Base-by-base conservation (phyloP, 2,797 vertebrate genomes). In the Oreortyx pictus region DNA sequence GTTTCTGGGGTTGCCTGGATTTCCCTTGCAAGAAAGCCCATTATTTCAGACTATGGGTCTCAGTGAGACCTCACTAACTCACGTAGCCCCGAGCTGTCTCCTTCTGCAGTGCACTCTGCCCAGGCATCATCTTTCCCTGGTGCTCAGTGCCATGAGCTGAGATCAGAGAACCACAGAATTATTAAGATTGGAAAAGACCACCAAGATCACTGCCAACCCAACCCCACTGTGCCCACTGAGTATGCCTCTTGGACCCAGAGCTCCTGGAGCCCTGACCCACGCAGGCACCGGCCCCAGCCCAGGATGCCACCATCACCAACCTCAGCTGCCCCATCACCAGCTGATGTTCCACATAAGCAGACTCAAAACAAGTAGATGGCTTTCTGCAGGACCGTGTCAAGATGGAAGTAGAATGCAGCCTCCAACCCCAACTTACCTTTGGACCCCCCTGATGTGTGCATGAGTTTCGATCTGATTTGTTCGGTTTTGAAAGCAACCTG, bases 401-500 rank as follows among this genome's bases (percentile, higher is more conserved):
- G 37, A 11, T 16, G 20, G 4, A 33, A 66, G 41, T 20, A 65
- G 60, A 72, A 5, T 0, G 1, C 19, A 13, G 18, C 6, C 65
- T 60, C 88, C 49, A 23, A 12, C 6, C 23, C n/a, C n/a, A 3
- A 22, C 35, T 11, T 3, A 2, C 23, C 54, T 57, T 23, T 4
- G 16, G 29, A 25, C 37, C 25, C 52, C 37, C 16, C 6, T 2
- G 29, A 24, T 52, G 62, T 9, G 73, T 43, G 9, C 33, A 11
- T 0, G 10, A 25, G 39, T 31, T 72, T 52, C 2, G 18, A 31
- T 17, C 50, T 2, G 19, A 2, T 86, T 29, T 33, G 41, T 59
- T 54, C 50, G 5, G n/a, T 59, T 89, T 67, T 71, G 25, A 78
- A 88, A 92, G 19, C 62, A 60, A 92, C 79, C 73, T 56, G 82